Evolutionary conservation across 2,797 vertebrate species (phyloP).

Genomic region (Enteromius thamalakanensis): DNA sequence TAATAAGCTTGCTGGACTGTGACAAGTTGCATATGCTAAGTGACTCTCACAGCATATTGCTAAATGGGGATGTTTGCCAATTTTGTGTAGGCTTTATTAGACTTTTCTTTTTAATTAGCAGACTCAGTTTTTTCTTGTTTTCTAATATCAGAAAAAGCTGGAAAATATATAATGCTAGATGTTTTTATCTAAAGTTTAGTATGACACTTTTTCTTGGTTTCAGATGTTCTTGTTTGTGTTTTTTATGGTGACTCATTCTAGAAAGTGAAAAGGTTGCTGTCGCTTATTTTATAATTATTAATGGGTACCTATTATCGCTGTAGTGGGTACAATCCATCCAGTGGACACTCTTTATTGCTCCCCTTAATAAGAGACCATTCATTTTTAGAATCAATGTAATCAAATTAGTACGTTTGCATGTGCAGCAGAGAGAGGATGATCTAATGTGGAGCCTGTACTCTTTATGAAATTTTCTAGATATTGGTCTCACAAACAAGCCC

Average conservation of each 20-base stretch:
- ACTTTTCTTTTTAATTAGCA: conserved; percentile 39
- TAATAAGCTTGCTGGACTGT: conserved; percentile 52
- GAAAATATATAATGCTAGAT: conserved; percentile 9
- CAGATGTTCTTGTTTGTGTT: conserved; percentile 11
- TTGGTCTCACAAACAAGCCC: background rate
- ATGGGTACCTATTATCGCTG: conserved; percentile 21
- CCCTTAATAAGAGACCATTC: conserved; percentile 33
- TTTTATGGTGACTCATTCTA: conserved; percentile 29
- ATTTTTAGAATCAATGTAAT: conserved; percentile 32
- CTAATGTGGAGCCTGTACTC: background rate
- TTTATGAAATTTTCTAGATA: conserved; percentile 10
- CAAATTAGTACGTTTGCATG: conserved; percentile 40
- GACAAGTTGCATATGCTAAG: conserved; percentile 29
- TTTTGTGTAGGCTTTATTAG: conserved; percentile 15
- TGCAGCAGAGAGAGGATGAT: conserved; percentile 16
- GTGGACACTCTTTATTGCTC: conserved; percentile 32
- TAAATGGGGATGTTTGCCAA: conserved; percentile 35
- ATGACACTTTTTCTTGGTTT: background rate
- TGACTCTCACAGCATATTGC: conserved; percentile 36
- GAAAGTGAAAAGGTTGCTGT: conserved; percentile 21
- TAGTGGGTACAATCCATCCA: conserved; percentile 44
- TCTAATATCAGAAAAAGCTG: background rate
- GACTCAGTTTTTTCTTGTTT: background rate
- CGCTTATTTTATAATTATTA: conserved; percentile 33
- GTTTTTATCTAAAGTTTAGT: background rate